Evolutionary conservation across 1,140 invertebrate genomes (phyloP).

Genomic region (Contarinia nasturtii): DNA sequence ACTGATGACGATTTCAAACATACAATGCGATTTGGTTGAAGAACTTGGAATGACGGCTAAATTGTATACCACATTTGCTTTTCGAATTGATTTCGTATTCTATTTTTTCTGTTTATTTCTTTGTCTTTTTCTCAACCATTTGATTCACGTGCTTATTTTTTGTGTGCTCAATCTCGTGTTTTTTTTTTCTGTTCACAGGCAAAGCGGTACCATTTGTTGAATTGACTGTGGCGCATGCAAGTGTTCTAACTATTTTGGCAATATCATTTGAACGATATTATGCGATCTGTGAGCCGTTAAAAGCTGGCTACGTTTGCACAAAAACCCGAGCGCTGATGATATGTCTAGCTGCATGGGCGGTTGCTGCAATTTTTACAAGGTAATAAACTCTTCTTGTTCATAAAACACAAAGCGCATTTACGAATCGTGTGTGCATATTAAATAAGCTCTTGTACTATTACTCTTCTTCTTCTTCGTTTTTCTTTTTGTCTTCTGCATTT

Average conservation of each 20-base stretch:
- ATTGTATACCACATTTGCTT: no score
- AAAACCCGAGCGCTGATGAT: constrained; percentile 67
- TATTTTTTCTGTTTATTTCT: no score
- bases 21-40: no score
- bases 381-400: constrained; percentile 21
- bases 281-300: constrained; percentile 80
- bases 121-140: no score
- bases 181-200: constrained; percentile 32
- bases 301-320: constrained; percentile 78
- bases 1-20: no score
- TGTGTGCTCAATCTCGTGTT: constrained; percentile 3
- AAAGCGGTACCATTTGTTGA: constrained; percentile 84
- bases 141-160: neutral
- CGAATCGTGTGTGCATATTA: no score
- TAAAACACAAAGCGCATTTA: no score
- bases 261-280: constrained; percentile 89
- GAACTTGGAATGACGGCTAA: no score
- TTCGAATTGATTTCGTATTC: no score
- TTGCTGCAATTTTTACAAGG: constrained; percentile 70
- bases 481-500: no score
- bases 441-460: no score
- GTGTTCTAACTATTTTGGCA: constrained; percentile 81
- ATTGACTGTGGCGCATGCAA: constrained; percentile 79
- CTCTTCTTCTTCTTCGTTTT: no score
- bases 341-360: constrained; percentile 65